Base-by-base conservation (phyloP, 2,888 invertebrate species). In the Macrosiphum euphorbiae region DNA sequence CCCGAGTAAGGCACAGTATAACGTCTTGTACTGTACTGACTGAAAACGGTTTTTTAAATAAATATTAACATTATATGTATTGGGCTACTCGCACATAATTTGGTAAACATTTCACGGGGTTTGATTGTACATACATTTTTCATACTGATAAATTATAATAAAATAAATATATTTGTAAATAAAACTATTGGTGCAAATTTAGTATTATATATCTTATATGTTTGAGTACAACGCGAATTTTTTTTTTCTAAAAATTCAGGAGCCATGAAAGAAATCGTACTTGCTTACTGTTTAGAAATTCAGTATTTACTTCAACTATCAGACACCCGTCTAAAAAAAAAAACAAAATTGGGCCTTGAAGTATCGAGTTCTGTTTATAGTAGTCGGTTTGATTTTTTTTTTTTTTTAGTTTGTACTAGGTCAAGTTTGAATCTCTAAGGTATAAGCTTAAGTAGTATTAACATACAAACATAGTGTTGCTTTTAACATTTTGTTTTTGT, bases 391-490 rank as follows among this genome's bases (percentile, higher is more conserved):
- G 10, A 58, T 86, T 85, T 44, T 91, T 91, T 85, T 91, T n/a
- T 28, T n/a, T n/a, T 47, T 50, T 87, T 26, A 47, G 24, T 47
- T 28, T 47, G n/a, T n/a, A 92, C 61, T 92, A 61, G 91, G 91
- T 92, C 91, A 92, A 92, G 86, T 92, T 92, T 10, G 86, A 61
- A 61, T 35, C 61, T 35, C 35, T 50, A 87, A 92, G 50, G 67
- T 28, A 55, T 87, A 28, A 91, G 20, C n/a, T 55, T 58, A 58
- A 86, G 11, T 86, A 41, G 5, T 67, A 67, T n/a, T 92, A 50
- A 35, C 24, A 26, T 61, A 50, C 26, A 61, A 86, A 86, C 47
- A 87, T 3, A 35, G 61, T 87, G 26, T 50, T 26, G 50, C n/a
- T 7, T 87, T 61, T 92, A 58, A 58, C 58, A 52, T 91, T 47